Percentiles rank a stretch among this genome's conserved stretches.
Evolutionary conservation across 2,888 invertebrate genomes (phyloP).

Genomic region (Philaethria dido): DNA sequence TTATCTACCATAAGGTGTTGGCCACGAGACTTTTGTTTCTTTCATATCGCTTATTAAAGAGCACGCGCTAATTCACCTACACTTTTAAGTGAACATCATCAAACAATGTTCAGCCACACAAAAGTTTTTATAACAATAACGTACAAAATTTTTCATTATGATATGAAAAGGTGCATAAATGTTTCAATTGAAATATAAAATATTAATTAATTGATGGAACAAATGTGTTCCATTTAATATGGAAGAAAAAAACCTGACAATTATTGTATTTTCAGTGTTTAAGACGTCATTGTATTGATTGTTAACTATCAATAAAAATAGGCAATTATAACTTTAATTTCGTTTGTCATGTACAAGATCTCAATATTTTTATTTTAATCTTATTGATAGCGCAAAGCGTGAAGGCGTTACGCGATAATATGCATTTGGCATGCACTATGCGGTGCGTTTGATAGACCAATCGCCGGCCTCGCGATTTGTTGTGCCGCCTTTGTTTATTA

Average conservation of each 20-base stretch:
- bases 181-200: background rate
- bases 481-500: conserved; percentile 21
- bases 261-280: too few relatives aligned
- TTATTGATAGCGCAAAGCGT: conserved; percentile 24
- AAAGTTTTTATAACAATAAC: conserved; percentile 19
- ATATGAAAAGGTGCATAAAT: conserved; percentile 10
- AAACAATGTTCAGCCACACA: conserved; percentile 43
- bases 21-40: conserved; percentile 58
- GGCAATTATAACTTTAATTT: too few relatives aligned
- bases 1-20: conserved; percentile 62
- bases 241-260: background rate
- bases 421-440: conserved; percentile 24
- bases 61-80: conserved; percentile 55
- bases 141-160: background rate
- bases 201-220: conserved; percentile 13
- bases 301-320: too few relatives aligned
- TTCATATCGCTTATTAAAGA: conserved; percentile 47
- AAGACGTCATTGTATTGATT: too few relatives aligned
- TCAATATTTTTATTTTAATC: conserved; percentile 12
- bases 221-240: background rate
- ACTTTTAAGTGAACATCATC: conserved; percentile 41
- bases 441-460: conserved; percentile 33
- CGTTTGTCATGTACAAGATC: background rate
- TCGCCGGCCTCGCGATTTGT: conserved; percentile 16
- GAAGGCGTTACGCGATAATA: conserved; percentile 29